Conservation (phyloP, 2,113 vertebrate genomes). For the Lethenteron reissneri region DNA sequence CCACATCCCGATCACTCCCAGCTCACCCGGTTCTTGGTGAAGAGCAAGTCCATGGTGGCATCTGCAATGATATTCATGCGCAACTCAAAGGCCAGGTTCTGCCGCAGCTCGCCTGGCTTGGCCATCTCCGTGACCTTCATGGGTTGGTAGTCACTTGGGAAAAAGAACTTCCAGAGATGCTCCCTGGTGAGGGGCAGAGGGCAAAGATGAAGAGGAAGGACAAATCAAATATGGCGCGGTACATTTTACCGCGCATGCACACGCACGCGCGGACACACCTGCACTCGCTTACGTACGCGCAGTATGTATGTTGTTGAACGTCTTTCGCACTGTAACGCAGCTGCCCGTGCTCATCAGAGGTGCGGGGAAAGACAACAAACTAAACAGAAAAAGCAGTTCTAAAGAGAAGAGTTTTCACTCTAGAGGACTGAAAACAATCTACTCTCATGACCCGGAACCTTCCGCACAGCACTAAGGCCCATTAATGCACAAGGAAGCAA, state of each 20-base stretch:
- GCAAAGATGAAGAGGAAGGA: background rate
- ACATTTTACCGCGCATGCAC: background rate
- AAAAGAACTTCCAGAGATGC: slow-evolving; percentile 90
- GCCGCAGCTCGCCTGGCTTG: slow-evolving; percentile 54
- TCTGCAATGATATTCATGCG: slow-evolving; percentile 98
- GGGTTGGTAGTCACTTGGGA: slow-evolving; percentile 79
- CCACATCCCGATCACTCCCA: no score
- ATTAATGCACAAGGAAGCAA: no score
- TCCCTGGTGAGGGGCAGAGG: slow-evolving; percentile 29
- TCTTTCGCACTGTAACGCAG: no score
- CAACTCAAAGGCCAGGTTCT: slow-evolving; percentile 89
- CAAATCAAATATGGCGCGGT: no score
- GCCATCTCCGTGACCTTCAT: slow-evolving; percentile 67
- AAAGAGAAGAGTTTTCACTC: no score
- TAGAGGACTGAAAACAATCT: no score
- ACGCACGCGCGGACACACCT: background rate
- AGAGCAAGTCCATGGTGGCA: slow-evolving; percentile 88
- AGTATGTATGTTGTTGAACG: background rate
- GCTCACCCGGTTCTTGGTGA: slow-evolving; percentile 89
- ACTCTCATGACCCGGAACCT: no score
- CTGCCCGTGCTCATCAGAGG: no score
- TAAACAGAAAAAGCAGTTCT: no score
- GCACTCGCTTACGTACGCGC: background rate
- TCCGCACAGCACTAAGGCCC: no score
- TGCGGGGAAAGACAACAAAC: no score